Conservation (phyloP, 2,797 vertebrate species). For the Myotis pilosus region DNA sequence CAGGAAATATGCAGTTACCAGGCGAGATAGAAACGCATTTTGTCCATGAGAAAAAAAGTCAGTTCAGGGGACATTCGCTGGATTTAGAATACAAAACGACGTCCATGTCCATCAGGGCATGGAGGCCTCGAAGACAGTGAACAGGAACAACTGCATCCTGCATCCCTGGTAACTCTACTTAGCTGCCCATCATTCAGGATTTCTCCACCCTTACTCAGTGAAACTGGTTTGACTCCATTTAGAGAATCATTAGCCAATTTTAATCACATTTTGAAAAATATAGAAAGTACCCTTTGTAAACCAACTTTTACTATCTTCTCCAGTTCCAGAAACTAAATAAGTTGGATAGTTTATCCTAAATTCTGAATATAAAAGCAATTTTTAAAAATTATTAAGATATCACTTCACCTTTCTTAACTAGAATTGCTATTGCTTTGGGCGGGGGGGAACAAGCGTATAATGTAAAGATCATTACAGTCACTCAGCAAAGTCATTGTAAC, state of each 20-base stretch:
- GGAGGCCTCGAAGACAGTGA: background rate
- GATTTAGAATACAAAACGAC: conserved; percentile 13
- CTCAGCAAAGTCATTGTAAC: background rate
- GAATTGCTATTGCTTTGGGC: background rate
- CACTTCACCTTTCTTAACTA: conserved; percentile 52
- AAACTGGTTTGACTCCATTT: background rate
- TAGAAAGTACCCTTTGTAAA: background rate
- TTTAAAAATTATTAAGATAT: background rate
- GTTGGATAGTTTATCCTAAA: conserved; percentile 24
- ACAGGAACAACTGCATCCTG: background rate
- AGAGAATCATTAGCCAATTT: conserved; percentile 31
- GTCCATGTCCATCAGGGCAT: background rate
- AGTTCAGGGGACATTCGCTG: background rate
- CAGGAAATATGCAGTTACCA: conserved; percentile 29
- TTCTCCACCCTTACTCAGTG: background rate
- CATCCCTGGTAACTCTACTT: background rate
- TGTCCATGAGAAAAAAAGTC: conserved; percentile 13
- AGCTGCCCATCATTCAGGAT: background rate
- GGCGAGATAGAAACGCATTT: background rate
- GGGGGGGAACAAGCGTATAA: background rate
- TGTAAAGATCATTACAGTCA: conserved; percentile 33
- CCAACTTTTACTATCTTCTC: conserved; percentile 53
- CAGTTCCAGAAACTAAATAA: conserved; percentile 67
- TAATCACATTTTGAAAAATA: conserved; percentile 46
- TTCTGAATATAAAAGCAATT: conserved; percentile 33